A percentile compares a stretch with the other conserved stretches of the same genome.
phyloP scores from a whole-genome alignment of 2,888 invertebrate genomes.

The Lepidochrysops patricia region DNA sequence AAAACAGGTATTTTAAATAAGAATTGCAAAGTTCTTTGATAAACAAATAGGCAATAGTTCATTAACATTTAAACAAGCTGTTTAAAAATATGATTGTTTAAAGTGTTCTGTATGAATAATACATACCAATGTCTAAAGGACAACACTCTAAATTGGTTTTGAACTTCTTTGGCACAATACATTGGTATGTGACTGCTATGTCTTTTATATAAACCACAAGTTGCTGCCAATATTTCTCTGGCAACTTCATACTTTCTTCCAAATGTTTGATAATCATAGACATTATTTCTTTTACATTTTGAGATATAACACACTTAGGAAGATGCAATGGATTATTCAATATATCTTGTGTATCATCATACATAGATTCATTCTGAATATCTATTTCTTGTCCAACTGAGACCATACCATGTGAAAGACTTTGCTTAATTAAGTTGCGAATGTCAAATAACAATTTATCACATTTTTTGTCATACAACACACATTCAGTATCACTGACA shows the following conservation, averaged over 20 bases:
- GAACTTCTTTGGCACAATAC: conserved; percentile 56
- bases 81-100: not conserved
- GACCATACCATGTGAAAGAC: conserved; percentile 49
- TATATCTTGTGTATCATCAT: conserved; percentile 38
- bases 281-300: conserved; percentile 55
- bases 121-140: conserved; percentile 62
- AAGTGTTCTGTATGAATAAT: not conserved
- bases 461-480: conserved; percentile 64
- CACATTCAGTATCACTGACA: conserved; percentile 57
- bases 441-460: conserved; percentile 56
- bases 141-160: conserved; percentile 56
- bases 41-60: too few species aligned
- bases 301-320: conserved; percentile 58
- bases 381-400: conserved; percentile 38
- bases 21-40: not conserved
- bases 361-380: conserved; percentile 38
- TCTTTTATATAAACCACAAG: conserved; percentile 54
- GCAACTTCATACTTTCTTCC: conserved; percentile 52
- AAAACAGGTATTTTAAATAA: conserved; percentile 19
- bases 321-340: conserved; percentile 53
- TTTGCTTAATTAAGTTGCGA: conserved; percentile 45
- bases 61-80: too few species aligned
- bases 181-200: conserved; percentile 62
- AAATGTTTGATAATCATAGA: conserved; percentile 53
- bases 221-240: conserved; percentile 49